Evolutionary conservation across 1,140 invertebrate genomes (phyloP).

Genomic region (Heterodera carotae): DNA sequence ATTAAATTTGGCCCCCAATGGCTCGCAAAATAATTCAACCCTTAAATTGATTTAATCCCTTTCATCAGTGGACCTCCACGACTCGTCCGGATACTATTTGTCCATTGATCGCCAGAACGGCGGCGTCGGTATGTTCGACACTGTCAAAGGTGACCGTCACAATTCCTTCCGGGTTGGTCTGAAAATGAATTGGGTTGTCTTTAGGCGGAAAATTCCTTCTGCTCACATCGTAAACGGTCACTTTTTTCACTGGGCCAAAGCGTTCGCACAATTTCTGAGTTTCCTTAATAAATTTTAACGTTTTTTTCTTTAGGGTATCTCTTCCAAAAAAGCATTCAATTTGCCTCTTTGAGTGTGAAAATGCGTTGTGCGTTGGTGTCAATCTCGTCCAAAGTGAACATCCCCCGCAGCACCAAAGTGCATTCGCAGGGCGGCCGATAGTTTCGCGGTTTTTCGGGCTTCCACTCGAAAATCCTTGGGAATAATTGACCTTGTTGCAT

Average conservation of each 20-base stretch:
- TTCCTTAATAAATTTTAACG: constrained; percentile 5
- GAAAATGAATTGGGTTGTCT: constrained; percentile 52
- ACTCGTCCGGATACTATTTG: constrained; percentile 85
- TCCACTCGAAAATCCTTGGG: constrained; percentile 86
- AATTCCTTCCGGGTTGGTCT: constrained; percentile 89
- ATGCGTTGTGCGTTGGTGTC: constrained; percentile 69
- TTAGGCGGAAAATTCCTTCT: not conserved
- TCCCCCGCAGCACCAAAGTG: constrained; percentile 88
- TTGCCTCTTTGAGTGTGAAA: constrained; percentile 35
- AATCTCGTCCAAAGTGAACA: constrained; percentile 87
- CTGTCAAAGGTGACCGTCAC: constrained; percentile 87
- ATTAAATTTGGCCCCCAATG: not conserved
- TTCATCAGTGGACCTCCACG: constrained; percentile 69
- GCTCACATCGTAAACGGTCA: constrained; percentile 88
- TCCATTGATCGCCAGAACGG: constrained; percentile 83
- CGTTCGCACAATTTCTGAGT: constrained; percentile 80
- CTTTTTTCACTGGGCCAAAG: constrained; percentile 87
- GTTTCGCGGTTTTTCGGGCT: constrained; percentile 83
- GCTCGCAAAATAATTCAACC: not conserved
- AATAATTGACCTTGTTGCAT: not conserved
- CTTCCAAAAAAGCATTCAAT: not conserved
- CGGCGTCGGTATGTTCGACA: constrained; percentile 85
- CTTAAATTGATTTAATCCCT: too few species aligned
- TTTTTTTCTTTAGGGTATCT: not conserved
- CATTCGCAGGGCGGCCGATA: constrained; percentile 83